Base-by-base conservation (phyloP, 2,888 invertebrate genomes). In the Atethmia centrago region DNA sequence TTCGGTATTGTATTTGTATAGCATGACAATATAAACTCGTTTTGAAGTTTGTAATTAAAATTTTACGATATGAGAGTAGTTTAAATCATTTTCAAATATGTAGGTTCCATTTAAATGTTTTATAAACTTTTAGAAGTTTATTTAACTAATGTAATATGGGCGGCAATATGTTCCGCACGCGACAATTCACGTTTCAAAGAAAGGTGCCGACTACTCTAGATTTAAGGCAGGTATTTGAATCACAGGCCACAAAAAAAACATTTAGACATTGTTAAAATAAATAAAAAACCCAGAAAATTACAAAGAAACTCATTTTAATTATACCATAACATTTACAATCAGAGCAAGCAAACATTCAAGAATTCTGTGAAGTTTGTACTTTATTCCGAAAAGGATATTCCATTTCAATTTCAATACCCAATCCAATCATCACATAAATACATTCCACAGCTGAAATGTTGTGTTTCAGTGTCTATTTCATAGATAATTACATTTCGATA, bases 401-500 rank as follows among this genome's bases (percentile, higher is more conserved):
- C 3, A 31, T 47, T 74, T 40, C 10, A 56, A 28, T 40, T 28
- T 47, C 14, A 7, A 40, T 42, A 19, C 14, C 16, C 28, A 21
- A 58, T 28, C 16, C 25, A 58, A 63, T 73, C 36, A 9, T n/a
- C 9, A 53, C 19, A 28, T 51, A 74, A 53, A 61, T 55, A 76
- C 61, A 42, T 25, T 79, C 16, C 40, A 36, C 28, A 36, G 28
- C 56, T 58, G 19, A 53, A 67, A 72, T 51, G 71, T 53, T 49
- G 55, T 61, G 42, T 73, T 68, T 49, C 68, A 59, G 63, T 36
- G 58, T 79, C 68, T 58, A 79, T 68, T 59, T 67, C 80, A 61
- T 66, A 63, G 66, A 80, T 81, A 80, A 81, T 83, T 74, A 74
- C 83, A 63, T 70, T 66, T 80, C 66, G 69, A 70, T 74, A 63